A percentile compares a stretch with the other conserved stretches of the same genome.
These are phyloP conservation scores for Phaonia tiefii DNA, from an alignment of 2,888 invertebrate species.

Conservation along the genomic window DNA sequence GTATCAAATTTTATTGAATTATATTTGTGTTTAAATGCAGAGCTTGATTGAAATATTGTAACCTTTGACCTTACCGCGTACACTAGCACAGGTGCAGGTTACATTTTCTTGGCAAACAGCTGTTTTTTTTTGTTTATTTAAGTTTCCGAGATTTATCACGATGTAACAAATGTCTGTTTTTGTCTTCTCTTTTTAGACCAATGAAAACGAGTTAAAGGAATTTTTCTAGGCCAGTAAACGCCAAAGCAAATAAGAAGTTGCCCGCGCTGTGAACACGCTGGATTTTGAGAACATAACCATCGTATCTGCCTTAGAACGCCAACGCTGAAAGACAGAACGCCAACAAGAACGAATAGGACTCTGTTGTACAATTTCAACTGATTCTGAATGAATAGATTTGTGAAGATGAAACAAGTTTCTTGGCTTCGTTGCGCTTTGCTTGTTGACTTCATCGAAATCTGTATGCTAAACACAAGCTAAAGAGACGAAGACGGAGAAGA, in stretches of 20 bases:
- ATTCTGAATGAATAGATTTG: constrained; percentile 51
- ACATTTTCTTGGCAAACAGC: background rate
- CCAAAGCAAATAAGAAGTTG: constrained; percentile 42
- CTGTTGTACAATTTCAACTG: constrained; percentile 51
- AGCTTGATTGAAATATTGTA: background rate
- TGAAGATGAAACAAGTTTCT: constrained; percentile 67
- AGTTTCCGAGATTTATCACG: constrained; percentile 23
- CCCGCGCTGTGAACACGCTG: constrained; percentile 46
- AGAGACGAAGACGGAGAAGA: constrained; percentile 39
- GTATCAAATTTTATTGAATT: too few species aligned
- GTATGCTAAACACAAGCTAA: constrained; percentile 65
- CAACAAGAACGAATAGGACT: constrained; percentile 46
- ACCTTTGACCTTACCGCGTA: background rate
- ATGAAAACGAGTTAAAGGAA: constrained; percentile 69
- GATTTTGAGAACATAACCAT: constrained; percentile 30
- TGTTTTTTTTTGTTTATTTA: background rate
- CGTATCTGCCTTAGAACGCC: background rate
- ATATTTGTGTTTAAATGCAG: too few species aligned
- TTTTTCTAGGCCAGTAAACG: constrained; percentile 62
- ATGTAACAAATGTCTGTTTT: constrained; percentile 1
- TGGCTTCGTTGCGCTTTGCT: constrained; percentile 11
- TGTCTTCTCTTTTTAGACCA: constrained; percentile 63
- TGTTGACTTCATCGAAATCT: constrained; percentile 40
- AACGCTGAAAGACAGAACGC: constrained; percentile 10
- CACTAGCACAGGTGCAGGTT: constrained; percentile 2